These are phyloP conservation scores for Heliconius charithonia DNA, from an alignment of 2,888 invertebrate species.

Conservation along the genomic window DNA sequence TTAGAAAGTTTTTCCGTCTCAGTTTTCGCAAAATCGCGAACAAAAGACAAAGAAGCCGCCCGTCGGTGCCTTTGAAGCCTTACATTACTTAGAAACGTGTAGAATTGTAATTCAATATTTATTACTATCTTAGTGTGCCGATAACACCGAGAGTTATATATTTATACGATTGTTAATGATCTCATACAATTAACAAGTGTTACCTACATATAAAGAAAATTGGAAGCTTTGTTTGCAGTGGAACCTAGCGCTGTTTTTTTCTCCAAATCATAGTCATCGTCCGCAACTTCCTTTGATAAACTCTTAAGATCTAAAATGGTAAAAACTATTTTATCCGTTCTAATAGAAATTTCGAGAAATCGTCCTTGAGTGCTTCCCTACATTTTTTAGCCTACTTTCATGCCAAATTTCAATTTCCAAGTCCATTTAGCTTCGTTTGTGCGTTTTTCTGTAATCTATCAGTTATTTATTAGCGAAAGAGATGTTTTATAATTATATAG, in stretches of 20 bases:
- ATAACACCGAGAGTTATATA: conserved; percentile 43
- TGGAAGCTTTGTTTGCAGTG: not conserved
- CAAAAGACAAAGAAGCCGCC: conserved; percentile 52
- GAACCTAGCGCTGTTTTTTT: not conserved
- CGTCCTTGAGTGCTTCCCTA: not conserved
- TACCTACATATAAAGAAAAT: not conserved
- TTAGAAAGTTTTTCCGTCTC: conserved; percentile 47
- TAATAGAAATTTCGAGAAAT: not conserved
- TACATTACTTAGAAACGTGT: conserved; percentile 63
- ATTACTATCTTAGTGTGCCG: conserved; percentile 57
- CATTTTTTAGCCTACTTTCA: not conserved
- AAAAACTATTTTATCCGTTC: not conserved
- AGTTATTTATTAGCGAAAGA: too few species aligned
- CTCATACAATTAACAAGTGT: conserved; percentile 13
- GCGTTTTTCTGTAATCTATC: too few species aligned
- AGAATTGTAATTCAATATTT: conserved; percentile 64
- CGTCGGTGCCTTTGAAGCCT: conserved; percentile 54
- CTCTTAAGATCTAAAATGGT: not conserved
- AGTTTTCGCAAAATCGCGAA: conserved; percentile 54
- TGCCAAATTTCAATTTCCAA: not conserved
- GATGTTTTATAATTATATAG: too few species aligned
- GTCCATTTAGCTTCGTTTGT: not conserved
- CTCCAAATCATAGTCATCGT: not conserved
- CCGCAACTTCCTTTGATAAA: not conserved
- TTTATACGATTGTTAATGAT: conserved; percentile 28